Base-by-base conservation (phyloP, 2,888 invertebrate genomes). In the Laothoe populi region DNA sequence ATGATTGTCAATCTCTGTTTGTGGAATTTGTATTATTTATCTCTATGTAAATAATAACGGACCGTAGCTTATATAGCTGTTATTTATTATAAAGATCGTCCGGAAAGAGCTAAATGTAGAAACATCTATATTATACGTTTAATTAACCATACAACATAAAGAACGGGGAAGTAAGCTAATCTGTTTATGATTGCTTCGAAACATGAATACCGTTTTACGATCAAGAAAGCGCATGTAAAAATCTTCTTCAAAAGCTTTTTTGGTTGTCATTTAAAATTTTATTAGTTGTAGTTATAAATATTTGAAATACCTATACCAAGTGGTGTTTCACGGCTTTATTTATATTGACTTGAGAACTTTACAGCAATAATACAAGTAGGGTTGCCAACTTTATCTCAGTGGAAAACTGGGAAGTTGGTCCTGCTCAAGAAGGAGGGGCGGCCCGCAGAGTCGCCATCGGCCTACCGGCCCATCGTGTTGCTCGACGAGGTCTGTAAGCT, bases 201-300 rank as follows among this genome's bases (percentile, higher is more conserved):
- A 40, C 40, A 40, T n/a, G 40, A 40, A 40, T 13, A n/a, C 40
- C 40, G 40, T 40, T 40, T 40, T 40, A 40, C 40, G 40, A 40
- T 40, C 38, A 8, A 38, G n/a, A 2, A 13, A n/a, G 40, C 1
- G 13, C 40, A 40, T 40, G n/a, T 40, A n/a, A 40, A n/a, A n/a
- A n/a, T n/a, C 40, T 13, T 11, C 40, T 40, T 40, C 40, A 40
- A 13, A 40, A n/a, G 40, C n/a, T 40, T 38, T 11, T 38, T n/a
- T 40, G 13, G 40, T 13, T 40, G 40, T 40, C 40, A 40, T 40
- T 40, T 40, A 1, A n/a, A n/a, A 40, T 13, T 40, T 40, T 40
- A 40, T 40, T 40, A 40, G n/a, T 40, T 40, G 40, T 2, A 4
- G 40, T 13, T 40, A 13, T 3, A 7, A 7, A 4, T 26, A 4